Percentiles rank a stretch among this genome's conserved stretches.
Evolutionary conservation across 1,140 invertebrate genomes (phyloP).

Genomic region (Ooceraea biroi): DNA sequence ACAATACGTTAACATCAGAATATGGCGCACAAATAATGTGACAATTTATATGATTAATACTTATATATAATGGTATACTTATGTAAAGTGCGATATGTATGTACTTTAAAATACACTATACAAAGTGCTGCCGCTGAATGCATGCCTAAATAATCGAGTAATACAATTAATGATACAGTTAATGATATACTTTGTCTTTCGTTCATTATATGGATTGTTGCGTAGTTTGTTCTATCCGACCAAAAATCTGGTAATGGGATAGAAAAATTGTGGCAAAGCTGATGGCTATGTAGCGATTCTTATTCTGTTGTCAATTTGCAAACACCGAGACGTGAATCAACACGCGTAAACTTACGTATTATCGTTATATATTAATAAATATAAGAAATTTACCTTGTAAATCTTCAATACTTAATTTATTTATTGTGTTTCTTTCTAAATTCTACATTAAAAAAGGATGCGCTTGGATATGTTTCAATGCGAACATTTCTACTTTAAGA

Average conservation of each 20-base stretch:
- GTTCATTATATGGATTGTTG: neutral
- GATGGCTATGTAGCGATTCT: neutral
- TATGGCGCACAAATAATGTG: slow-evolving; percentile 56
- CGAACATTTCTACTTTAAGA: slow-evolving; percentile 5
- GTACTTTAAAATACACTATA: slow-evolving; percentile 39
- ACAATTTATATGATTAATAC: slow-evolving; percentile 41
- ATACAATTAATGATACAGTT: slow-evolving; percentile 29
- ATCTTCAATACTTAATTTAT: slow-evolving; percentile 44
- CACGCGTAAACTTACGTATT: slow-evolving; percentile 6
- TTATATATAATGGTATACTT: slow-evolving; percentile 47
- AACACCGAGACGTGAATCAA: neutral
- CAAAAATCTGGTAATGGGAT: neutral
- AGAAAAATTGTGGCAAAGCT: slow-evolving; percentile 20
- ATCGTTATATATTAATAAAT: slow-evolving; percentile 7
- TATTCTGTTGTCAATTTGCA: slow-evolving; percentile 49
- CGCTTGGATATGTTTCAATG: slow-evolving; percentile 41
- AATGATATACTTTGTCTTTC: neutral
- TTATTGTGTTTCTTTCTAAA: slow-evolving; percentile 5
- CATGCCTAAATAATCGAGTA: slow-evolving; percentile 31
- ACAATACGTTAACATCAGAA: slow-evolving; percentile 55
- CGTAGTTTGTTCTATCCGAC: slow-evolving; percentile 4
- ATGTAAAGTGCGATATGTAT: slow-evolving; percentile 55
- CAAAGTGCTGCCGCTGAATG: slow-evolving; percentile 28
- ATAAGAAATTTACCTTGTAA: slow-evolving; percentile 24
- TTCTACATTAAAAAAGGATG: slow-evolving; percentile 31